phyloP scores from a whole-genome alignment of 2,888 invertebrate species.

The Drosophila tripunctata region DNA sequence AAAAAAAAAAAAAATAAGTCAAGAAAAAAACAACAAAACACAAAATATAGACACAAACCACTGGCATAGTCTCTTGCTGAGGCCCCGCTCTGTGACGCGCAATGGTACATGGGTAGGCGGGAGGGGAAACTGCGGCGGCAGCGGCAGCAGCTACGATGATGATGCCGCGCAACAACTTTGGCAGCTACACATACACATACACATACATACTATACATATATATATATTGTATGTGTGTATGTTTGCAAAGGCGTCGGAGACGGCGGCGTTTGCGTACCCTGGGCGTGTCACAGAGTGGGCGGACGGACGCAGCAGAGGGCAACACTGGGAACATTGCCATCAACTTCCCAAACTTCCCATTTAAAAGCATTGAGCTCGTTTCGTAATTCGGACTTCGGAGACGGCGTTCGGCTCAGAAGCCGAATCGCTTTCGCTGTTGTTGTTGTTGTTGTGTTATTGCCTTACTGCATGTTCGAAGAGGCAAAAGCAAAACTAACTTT shows the following conservation, averaged over 20 bases:
- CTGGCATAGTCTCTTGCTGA: constrained; percentile 70
- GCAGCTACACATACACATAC: constrained; percentile 20
- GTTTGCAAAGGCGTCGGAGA: constrained; percentile 17
- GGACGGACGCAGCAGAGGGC: constrained; percentile 26
- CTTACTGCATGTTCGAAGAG: constrained; percentile 35
- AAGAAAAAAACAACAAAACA: constrained; percentile 28
- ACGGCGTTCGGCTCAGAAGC: constrained; percentile 14
- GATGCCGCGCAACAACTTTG: constrained; percentile 60
- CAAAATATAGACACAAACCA: constrained; percentile 54
- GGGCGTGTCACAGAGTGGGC: constrained; percentile 33
- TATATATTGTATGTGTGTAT: background rate
- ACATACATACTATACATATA: constrained; percentile 5
- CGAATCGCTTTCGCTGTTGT: constrained; percentile 24
- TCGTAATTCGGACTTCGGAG: constrained; percentile 19
- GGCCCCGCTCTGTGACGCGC: constrained; percentile 62
- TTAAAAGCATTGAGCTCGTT: constrained; percentile 40
- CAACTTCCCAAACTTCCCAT: constrained; percentile 55
- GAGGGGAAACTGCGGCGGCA: constrained; percentile 12
- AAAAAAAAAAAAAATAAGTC: constrained; percentile 7
- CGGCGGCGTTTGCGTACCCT: constrained; percentile 22
- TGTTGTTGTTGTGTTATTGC: too few relatives aligned
- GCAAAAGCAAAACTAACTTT: constrained; percentile 55
- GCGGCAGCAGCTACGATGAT: constrained; percentile 35
- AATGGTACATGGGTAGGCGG: constrained; percentile 29
- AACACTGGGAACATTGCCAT: constrained; percentile 44